Conservation (phyloP, 2,113 vertebrate species). For the Gobiocypris rarus region DNA sequence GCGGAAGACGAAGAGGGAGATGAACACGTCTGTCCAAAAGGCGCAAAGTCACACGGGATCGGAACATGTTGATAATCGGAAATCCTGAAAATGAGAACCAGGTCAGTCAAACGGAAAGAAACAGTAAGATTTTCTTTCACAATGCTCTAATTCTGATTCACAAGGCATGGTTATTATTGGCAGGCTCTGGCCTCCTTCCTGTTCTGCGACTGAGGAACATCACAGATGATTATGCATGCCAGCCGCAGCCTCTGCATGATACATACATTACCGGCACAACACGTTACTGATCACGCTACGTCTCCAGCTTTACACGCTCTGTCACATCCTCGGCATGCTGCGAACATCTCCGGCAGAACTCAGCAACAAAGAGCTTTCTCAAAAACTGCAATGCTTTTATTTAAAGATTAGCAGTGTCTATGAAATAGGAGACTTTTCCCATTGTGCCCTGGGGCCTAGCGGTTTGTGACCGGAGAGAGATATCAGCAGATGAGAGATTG, state of each 20-base stretch:
- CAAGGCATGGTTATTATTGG: constrained; percentile 4
- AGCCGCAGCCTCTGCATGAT: neutral
- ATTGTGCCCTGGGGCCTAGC: neutral
- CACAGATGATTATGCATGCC: constrained; percentile 11
- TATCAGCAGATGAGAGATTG: constrained; percentile 19
- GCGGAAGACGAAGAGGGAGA: constrained; percentile 47
- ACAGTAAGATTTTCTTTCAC: neutral
- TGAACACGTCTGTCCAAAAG: constrained; percentile 62
- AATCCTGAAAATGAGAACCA: constrained; percentile 59
- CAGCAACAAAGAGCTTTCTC: constrained; percentile 7
- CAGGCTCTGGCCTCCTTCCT: neutral
- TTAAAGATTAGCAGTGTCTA: constrained; percentile 13
- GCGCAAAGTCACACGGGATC: constrained; percentile 60
- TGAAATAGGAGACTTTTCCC: constrained; percentile 6
- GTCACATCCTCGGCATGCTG: constrained; percentile 10
- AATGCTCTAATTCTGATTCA: neutral
- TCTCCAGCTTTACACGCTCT: neutral
- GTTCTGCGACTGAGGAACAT: neutral
- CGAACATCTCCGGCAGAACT: neutral
- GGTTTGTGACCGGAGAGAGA: constrained; percentile 14
- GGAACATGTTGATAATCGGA: constrained; percentile 72
- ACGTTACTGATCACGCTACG: constrained; percentile 6
- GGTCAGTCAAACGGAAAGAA: neutral
- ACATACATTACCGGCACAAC: neutral
- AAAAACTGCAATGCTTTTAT: constrained; percentile 2